Base-by-base conservation (phyloP, 1,140 invertebrate genomes). In the Delia radicum region DNA sequence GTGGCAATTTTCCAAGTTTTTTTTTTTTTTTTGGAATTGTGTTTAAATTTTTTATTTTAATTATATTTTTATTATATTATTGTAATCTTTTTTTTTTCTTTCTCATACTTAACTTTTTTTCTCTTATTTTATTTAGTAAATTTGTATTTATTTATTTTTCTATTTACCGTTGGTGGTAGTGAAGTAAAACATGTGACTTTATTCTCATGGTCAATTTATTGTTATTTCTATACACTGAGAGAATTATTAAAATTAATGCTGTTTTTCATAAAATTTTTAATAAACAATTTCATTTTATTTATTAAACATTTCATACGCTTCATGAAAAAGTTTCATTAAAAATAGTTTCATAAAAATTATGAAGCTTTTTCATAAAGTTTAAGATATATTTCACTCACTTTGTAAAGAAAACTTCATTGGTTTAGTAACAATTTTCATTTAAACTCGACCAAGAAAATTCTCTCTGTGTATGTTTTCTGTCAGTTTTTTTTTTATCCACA, bases 181-280 rank as follows among this genome's bases (percentile, higher is more conserved):
- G n/a, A n/a, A n/a, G n/a, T 18, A 55, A 55, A n/a, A 55, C 48
- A 55, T 55, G 48, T 55, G 48, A 55, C 48, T 55, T 55, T n/a
- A n/a, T 55, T 55, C 48, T 55, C 48, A 55, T 55, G 48, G 48
- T 55, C 48, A 55, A 55, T 55, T 55, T 55, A n/a, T 55, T 55
- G 8, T 21, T 21, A n/a, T n/a, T n/a, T n/a, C n/a, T n/a, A n/a
- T n/a, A n/a, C n/a, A n/a, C n/a, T n/a, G n/a, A n/a, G n/a, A n/a
- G n/a, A 10, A 37, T 37, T 37, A 37, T 37, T 1, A 13, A 10
- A 10, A 37, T 55, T 18, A 21, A 21, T 55, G 48, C n/a, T 55
- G 46, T 55, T 55, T 21, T 55, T 55, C 48, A 55, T 55, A 55
- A 55, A n/a, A n/a, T n/a, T n/a, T n/a, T n/a, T n/a, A n/a, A n/a